Percentiles rank a stretch among this genome's conserved stretches.
Conservation (phyloP, 2,113 vertebrate genomes). For the Sander lucioperca region DNA sequence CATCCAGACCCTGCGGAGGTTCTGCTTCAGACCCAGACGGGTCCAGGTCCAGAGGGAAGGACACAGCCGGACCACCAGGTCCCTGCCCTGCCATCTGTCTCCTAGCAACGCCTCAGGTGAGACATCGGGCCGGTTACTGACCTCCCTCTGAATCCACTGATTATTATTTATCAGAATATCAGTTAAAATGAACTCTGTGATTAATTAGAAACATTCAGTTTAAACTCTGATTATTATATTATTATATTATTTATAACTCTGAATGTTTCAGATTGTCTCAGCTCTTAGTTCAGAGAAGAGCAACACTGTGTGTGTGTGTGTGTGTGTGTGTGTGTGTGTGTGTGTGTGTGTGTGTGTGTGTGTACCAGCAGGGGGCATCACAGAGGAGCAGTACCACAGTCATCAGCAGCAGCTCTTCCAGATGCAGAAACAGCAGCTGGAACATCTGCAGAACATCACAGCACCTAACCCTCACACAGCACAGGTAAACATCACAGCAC, state of each 20-base stretch:
- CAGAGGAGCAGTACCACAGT: slow-evolving; percentile 93
- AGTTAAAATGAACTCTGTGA: no score
- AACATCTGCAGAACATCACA: slow-evolving; percentile 87
- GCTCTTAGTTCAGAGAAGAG: no score
- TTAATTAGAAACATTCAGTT: no score
- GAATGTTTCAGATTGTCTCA: no score
- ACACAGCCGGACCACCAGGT: slow-evolving; percentile 86
- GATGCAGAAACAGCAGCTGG: slow-evolving; percentile 93
- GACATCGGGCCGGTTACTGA: no score
- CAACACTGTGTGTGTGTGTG: no score
- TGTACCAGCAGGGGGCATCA: slow-evolving; percentile 88
- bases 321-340: background rate
- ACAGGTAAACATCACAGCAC: no score
- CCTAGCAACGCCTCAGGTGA: slow-evolving; percentile 89
- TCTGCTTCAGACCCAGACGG: slow-evolving; percentile 91
- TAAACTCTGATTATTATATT: no score
- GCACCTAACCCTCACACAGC: slow-evolving; percentile 66
- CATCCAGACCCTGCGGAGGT: slow-evolving; percentile 93
- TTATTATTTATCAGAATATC: no score
- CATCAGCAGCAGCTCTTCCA: slow-evolving; percentile 94
- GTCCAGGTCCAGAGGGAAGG: slow-evolving; percentile 84
- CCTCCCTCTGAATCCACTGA: no score
- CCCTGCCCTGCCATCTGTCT: slow-evolving; percentile 85
- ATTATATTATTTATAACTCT: no score
- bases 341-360: background rate